Percentiles rank a stretch among this genome's conserved stretches.
phyloP scores from a whole-genome alignment of 1,140 invertebrate species.

The Nylanderia fulva region DNA sequence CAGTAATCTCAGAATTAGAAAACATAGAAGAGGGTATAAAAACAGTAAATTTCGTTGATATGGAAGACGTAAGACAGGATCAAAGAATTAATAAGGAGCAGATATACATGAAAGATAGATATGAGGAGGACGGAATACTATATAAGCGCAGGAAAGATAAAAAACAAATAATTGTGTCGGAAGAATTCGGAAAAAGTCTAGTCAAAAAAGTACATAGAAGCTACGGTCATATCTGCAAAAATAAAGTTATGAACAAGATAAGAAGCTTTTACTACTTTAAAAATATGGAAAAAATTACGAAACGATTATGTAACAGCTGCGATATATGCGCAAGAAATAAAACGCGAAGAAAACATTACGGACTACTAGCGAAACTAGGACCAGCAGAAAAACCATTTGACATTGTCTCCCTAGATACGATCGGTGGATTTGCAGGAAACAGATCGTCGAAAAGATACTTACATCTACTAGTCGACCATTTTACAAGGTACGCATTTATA shows the following conservation, averaged over 20 bases:
- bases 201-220: not conserved
- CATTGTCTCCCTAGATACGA: slow-evolving; percentile 4
- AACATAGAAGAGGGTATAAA: not conserved
- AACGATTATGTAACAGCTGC: no score
- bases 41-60: slow-evolving; percentile 5
- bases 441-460: no score
- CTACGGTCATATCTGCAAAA: no score
- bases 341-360: not conserved
- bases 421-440: no score
- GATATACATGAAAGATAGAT: not conserved
- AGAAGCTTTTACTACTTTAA: not conserved
- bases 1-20: slow-evolving; percentile 36
- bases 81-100: not conserved
- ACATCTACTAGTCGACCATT: no score
- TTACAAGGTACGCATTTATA: no score
- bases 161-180: slow-evolving; percentile 12
- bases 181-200: slow-evolving; percentile 28
- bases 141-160: not conserved
- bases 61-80: not conserved
- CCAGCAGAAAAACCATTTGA: not conserved
- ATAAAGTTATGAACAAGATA: no score
- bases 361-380: not conserved
- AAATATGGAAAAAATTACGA: slow-evolving; percentile 8
- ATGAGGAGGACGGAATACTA: not conserved
- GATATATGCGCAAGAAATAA: slow-evolving; percentile 9